Evolutionary conservation across 2,888 invertebrate genomes (phyloP).

Genomic region (Cylloceria caligata): DNA sequence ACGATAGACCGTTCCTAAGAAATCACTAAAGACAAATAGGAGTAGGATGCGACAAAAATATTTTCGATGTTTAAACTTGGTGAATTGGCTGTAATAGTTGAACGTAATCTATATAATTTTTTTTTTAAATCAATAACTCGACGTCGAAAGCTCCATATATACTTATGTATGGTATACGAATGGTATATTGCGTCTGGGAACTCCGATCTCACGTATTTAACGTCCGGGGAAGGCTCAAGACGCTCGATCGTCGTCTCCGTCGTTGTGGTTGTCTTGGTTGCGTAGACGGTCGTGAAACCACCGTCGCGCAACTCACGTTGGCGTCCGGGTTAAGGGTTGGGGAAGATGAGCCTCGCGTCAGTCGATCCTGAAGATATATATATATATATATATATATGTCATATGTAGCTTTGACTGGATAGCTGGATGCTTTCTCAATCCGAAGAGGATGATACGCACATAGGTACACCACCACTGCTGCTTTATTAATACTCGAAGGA

Average conservation of each 20-base stretch:
- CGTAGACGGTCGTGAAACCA: constrained; percentile 49
- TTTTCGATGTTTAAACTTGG: too few species aligned
- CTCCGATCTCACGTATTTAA: too few species aligned
- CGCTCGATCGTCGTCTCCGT: constrained; percentile 32
- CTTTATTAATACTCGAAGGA: background rate
- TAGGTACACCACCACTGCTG: background rate
- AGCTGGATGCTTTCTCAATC: background rate
- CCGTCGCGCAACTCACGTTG: constrained; percentile 25
- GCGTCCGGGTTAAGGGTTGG: constrained; percentile 11
- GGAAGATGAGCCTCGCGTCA: constrained; percentile 19
- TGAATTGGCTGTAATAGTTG: too few species aligned
- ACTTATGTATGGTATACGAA: too few species aligned
- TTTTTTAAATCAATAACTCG: too few species aligned
- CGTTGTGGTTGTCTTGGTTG: constrained; percentile 22
- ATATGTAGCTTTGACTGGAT: background rate
- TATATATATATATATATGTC: background rate
- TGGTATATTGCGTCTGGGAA: constrained; percentile 13
- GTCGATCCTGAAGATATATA: constrained; percentile 7
- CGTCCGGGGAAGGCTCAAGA: constrained; percentile 35
- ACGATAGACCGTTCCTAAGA: too few species aligned
- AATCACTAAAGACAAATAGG: too few species aligned
- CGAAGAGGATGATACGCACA: background rate
- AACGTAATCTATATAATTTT: too few species aligned
- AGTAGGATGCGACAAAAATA: too few species aligned
- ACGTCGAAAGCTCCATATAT: too few species aligned